phyloP scores from a whole-genome alignment of 2,797 vertebrate species.

The Falco cherrug region DNA sequence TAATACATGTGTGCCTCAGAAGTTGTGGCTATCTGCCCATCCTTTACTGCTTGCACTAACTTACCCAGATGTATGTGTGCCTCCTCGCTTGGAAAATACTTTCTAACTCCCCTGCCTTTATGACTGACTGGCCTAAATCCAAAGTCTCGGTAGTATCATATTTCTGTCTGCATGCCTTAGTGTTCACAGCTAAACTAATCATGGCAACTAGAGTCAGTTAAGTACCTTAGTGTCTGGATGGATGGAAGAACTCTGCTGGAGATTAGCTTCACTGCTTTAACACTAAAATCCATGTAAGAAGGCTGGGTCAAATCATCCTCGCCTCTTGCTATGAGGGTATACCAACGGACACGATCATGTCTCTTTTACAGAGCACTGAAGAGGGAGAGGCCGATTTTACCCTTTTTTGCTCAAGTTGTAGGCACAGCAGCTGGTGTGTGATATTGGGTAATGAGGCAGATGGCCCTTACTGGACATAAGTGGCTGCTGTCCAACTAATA shows the following conservation, averaged over 20 bases:
- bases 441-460: neutral
- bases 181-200: slow-evolving; percentile 45
- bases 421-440: neutral
- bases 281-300: neutral
- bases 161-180: slow-evolving; percentile 49
- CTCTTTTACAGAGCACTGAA: neutral
- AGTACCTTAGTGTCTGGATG: slow-evolving; percentile 6
- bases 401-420: neutral
- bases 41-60: neutral
- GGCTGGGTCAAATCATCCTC: neutral
- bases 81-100: slow-evolving; percentile 36
- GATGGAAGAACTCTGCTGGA: neutral
- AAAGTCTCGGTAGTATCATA: neutral
- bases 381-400: neutral
- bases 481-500: neutral
- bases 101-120: slow-evolving; percentile 29
- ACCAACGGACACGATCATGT: neutral
- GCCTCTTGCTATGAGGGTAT: neutral
- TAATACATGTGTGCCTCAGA: slow-evolving; percentile 20
- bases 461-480: neutral
- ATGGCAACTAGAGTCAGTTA: neutral
- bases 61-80: slow-evolving; percentile 38
- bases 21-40: slow-evolving; percentile 45
- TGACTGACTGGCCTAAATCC: neutral
- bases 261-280: neutral